phyloP scores from a whole-genome alignment of 64 coral and sea anemone species.

The Orbicella faveolata region DNA sequence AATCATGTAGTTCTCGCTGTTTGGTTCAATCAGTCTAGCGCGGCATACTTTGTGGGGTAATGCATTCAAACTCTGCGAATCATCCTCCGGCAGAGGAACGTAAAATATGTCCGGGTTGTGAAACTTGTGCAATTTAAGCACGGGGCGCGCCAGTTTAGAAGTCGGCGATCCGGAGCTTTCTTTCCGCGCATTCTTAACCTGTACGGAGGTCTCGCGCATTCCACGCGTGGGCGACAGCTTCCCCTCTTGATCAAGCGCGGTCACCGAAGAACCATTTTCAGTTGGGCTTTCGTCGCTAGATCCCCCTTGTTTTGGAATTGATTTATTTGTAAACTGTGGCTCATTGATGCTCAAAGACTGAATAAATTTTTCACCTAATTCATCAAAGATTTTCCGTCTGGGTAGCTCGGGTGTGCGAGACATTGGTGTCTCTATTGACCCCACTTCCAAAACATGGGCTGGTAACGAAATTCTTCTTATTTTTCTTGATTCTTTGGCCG shows the following conservation, averaged over 20 bases:
- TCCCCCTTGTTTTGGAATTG: neutral
- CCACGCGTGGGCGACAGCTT: neutral
- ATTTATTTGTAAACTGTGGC: neutral
- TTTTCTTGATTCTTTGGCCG: neutral
- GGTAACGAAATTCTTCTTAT: slow-evolving; percentile 52
- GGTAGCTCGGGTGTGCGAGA: slow-evolving; percentile 4
- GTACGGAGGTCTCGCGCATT: neutral
- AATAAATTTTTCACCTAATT: slow-evolving; percentile 30
- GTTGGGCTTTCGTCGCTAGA: neutral
- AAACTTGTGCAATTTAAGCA: slow-evolving; percentile 37
- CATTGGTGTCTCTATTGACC: neutral
- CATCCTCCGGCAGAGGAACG: slow-evolving; percentile 60
- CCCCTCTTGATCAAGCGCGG: neutral
- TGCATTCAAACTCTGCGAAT: slow-evolving; percentile 5
- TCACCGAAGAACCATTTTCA: neutral
- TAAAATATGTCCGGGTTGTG: slow-evolving; percentile 68
- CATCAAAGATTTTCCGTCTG: slow-evolving; percentile 6
- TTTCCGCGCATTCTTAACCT: slow-evolving; percentile 20
- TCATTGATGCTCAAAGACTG: slow-evolving; percentile 14
- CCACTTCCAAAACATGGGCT: slow-evolving; percentile 11
- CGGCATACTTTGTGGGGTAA: slow-evolving; percentile 43
- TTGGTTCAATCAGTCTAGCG: slow-evolving; percentile 27
- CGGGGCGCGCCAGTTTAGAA: neutral
- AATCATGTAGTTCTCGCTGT: slow-evolving; percentile 34
- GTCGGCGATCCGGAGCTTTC: neutral